Evolutionary conservation across 2,888 invertebrate species (phyloP).

Genomic region (Lithophane ornitopus): DNA sequence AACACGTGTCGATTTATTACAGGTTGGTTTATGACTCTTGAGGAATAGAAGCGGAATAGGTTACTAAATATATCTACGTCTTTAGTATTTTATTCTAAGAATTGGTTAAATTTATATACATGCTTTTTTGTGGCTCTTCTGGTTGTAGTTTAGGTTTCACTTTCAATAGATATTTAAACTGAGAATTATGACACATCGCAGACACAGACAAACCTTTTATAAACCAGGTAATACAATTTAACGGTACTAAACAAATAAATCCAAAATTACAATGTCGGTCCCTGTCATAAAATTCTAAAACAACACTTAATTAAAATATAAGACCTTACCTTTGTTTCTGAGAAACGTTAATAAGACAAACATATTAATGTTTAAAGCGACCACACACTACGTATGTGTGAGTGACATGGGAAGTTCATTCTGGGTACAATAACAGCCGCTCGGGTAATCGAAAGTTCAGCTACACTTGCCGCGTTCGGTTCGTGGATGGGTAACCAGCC

Average conservation of each 20-base stretch:
- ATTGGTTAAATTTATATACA: neutral
- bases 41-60: too few species aligned
- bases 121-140: neutral
- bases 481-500: neutral
- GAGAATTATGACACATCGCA: neutral
- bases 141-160: neutral
- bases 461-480: neutral
- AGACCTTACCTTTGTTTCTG: conserved; percentile 44
- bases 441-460: neutral
- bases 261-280: conserved; percentile 36
- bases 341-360: conserved; percentile 44
- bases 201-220: neutral
- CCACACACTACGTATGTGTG: conserved; percentile 11
- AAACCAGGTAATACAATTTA: conserved; percentile 33
- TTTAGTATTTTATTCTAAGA: neutral
- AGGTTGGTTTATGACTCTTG: too few species aligned
- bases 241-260: conserved; percentile 58
- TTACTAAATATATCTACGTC: too few species aligned
- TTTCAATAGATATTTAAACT: neutral
- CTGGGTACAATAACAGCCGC: neutral
- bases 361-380: conserved; percentile 18
- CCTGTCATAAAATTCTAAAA: conserved; percentile 53
- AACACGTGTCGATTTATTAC: too few species aligned
- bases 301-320: conserved; percentile 37
- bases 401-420: neutral